Evolutionary conservation across 1,140 invertebrate species (phyloP), one percentile per base, ranked within the genome.

Genomic region (Drosophila watanabei): DNA sequence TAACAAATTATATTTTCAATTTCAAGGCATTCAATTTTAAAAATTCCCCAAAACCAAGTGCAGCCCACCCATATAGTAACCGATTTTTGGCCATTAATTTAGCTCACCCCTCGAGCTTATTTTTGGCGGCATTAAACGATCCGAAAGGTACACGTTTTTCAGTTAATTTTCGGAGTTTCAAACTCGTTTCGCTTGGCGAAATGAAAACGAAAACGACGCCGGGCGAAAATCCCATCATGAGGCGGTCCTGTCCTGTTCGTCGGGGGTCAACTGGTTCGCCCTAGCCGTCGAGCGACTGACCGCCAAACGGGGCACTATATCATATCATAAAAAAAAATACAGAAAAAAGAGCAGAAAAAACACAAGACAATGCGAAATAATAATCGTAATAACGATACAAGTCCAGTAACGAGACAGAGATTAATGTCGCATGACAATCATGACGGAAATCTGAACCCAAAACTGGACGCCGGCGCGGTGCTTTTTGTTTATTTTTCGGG

Each of bases 361-460:
- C 20, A 20, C 16, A 41, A 68, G 30, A 70, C 76, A 71, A 79
- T 77, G 75, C 73, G 64, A 78, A 64, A 78, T 78, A 78, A 78
- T 77, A 78, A 77, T 78, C 62, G 75, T 77, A 78, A 78, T 77
- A 78, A 78, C 72, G 73, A 77, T 66, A 69, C 72, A 65, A 77
- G 75, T 65, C 71, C 72, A 77, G 73, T 58, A 71, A 79, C 76
- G 58, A 80, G 56, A 61, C 71, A 73, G 69, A 80, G 77, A 80
- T 80, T 80, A 80, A 80, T 80, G 78, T 80, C 77, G 78, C 78
- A 80, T 80, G 78, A 80, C 78, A 80, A 80, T 80, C 78, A 80
- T 62, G 78, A 80, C 78, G 78, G 78, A 80, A 80, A 80, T 80
- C 76, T 80, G 61, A 79, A 52, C 51, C 52, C 57, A 39, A 52